Base-by-base conservation (phyloP, 2,888 invertebrate genomes). In the Lottia gigantea region DNA sequence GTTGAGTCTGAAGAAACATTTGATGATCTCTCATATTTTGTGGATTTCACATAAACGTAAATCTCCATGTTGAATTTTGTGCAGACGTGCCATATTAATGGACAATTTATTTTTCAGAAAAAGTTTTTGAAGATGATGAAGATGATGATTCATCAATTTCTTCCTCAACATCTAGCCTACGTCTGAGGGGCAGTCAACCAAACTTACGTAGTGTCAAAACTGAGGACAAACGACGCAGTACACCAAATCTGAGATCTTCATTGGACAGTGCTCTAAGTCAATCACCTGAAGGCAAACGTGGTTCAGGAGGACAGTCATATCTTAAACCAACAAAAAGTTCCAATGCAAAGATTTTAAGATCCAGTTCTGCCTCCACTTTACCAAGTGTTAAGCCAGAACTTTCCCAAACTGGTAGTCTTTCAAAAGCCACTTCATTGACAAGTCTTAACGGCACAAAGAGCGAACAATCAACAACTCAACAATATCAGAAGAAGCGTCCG, bases 261-360 rank as follows among this genome's bases (percentile, higher is more conserved):
- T 40, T 40, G 11, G 19, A 19, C 19, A 23, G 19, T 23, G 55
- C 11, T 23, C 19, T 55, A 12, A 23, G 55, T 55, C 19, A 55
- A 55, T 55, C 55, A 12, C 55, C 55, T 23, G 55, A 55, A 23
- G 55, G 55, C 12, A 55, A 55, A 55, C 55, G 55, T 55, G 55
- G 55, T 55, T 55, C 55, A 12, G 55, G 55, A 12, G 55, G 55
- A 12, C 63, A 64, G 12, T 71, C 71, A 11, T 67, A 67, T 55
- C 66, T 67, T 26, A 31, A 63, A 46, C 67, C 67, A 12, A 76
- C 77, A 40, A 67, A 74, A 49, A 79, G 77, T 64, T 79, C 79
- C 12, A 74, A 71, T 26, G 78, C 76, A 4, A 78, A 78, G 66
- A 74, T 72, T 19, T 65, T 68, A 0, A 69, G 67, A 55, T 55